Evolutionary conservation across 2,797 vertebrate genomes (phyloP).

Genomic region (Pipistrellus pygmaeus): DNA sequence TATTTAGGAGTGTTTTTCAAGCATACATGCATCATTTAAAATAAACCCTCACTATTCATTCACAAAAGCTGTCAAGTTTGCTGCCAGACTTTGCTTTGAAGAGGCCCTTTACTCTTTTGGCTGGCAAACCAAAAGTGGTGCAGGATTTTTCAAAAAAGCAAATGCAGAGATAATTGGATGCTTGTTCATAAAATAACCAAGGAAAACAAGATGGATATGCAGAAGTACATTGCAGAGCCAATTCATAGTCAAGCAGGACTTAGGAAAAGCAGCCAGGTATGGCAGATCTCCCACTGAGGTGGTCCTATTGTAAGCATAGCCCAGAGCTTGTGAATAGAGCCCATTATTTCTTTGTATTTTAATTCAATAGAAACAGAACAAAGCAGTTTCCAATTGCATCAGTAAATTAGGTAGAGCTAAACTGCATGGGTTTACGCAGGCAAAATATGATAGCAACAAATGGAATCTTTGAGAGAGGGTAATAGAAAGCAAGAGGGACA

Average conservation of each 20-base stretch:
- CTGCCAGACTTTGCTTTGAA: constrained; percentile 16
- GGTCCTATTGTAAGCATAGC: constrained; percentile 55
- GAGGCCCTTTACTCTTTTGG: neutral
- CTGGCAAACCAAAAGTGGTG: constrained; percentile 46
- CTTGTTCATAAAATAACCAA: constrained; percentile 68
- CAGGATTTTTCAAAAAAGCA: constrained; percentile 67
- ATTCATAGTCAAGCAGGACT: neutral
- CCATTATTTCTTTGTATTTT: constrained; percentile 69
- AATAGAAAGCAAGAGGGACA: neutral
- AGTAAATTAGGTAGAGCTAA: constrained; percentile 61
- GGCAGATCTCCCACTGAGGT: neutral
- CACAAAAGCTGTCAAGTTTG: constrained; percentile 59
- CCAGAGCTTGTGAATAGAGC: constrained; percentile 48
- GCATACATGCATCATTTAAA: constrained; percentile 20
- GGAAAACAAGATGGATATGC: constrained; percentile 23
- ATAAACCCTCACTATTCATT: constrained; percentile 53
- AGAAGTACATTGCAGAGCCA: constrained; percentile 44
- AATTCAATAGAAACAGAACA: constrained; percentile 61
- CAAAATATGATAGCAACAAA: neutral
- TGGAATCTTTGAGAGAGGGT: neutral
- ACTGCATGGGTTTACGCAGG: neutral
- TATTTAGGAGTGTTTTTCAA: constrained; percentile 49
- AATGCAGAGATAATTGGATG: constrained; percentile 64
- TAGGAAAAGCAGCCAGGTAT: constrained; percentile 44
- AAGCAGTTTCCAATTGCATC: constrained; percentile 58